Evolutionary conservation across 2,797 vertebrate genomes (phyloP).

Genomic region (Channallabes apus): DNA sequence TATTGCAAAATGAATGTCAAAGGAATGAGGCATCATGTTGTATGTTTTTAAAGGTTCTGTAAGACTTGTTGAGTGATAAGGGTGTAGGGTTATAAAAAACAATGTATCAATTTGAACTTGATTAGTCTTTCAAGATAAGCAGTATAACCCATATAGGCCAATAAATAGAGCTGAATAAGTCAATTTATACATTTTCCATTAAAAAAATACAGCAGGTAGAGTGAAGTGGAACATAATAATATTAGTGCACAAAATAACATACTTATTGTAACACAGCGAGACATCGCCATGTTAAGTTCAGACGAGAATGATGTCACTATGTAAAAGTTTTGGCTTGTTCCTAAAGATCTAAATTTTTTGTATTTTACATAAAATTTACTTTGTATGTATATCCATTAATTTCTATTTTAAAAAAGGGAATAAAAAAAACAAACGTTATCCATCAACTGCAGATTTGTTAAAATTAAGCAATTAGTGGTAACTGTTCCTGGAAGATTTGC

Average conservation of each 20-base stretch:
- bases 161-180: neutral
- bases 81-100: neutral
- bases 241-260: neutral
- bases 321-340: neutral
- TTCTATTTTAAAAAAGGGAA: neutral
- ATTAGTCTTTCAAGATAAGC: neutral
- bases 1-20: neutral
- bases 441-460: no score
- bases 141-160: neutral
- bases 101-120: neutral
- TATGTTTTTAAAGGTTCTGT: neutral
- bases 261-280: neutral
- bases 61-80: neutral
- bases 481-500: neutral
- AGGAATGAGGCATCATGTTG: neutral
- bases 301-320: no score
- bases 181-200: neutral
- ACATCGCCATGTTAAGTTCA: neutral
- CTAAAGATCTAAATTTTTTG: neutral
- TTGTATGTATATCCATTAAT: neutral
- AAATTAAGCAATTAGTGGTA: neutral
- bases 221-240: conserved; percentile 4
- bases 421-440: neutral
- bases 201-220: neutral
- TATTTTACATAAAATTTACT: neutral